These are phyloP conservation scores for Porites rus DNA, from an alignment of 92 coral and sea anemone species.

Conservation along the genomic window DNA sequence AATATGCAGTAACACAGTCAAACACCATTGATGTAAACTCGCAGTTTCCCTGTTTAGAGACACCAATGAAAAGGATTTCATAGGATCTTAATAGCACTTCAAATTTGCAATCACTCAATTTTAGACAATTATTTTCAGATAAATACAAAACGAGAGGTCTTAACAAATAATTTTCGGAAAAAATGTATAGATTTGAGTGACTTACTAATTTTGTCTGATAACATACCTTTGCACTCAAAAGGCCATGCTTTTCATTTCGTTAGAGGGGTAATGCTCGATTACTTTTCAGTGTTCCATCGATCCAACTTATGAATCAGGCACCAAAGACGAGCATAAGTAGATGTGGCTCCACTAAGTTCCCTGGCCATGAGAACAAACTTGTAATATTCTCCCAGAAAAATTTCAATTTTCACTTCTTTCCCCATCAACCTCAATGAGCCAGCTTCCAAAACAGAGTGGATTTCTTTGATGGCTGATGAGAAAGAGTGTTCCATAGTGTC, in stretches of 20 bases:
- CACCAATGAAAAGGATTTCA: conserved; percentile 14
- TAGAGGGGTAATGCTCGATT: conserved; percentile 5
- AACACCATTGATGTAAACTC: neutral
- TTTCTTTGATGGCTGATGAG: conserved; percentile 19
- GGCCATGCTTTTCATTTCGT: neutral
- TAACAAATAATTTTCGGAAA: neutral
- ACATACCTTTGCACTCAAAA: neutral
- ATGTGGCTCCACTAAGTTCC: conserved; percentile 64
- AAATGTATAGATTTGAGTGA: conserved; percentile 1
- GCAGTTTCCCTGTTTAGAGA: neutral
- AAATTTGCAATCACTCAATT: neutral
- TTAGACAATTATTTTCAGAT: no score
- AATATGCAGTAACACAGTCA: neutral
- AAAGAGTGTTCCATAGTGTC: conserved; percentile 47
- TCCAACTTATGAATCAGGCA: conserved; percentile 41
- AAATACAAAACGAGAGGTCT: no score
- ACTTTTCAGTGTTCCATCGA: conserved; percentile 53
- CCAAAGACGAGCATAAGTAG: conserved; percentile 58
- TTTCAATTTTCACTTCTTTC: conserved; percentile 17
- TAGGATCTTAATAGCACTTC: conserved; percentile 20
- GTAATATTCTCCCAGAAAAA: conserved; percentile 48
- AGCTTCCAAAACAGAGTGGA: conserved; percentile 30
- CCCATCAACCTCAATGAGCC: conserved; percentile 15
- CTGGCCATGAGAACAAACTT: conserved; percentile 58
- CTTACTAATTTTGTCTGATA: neutral